A percentile compares a stretch with the other conserved stretches of the same genome.
These are phyloP conservation scores for Neomicropteryx cornuta DNA, from an alignment of 1,140 invertebrate genomes.

Conservation along the genomic window DNA sequence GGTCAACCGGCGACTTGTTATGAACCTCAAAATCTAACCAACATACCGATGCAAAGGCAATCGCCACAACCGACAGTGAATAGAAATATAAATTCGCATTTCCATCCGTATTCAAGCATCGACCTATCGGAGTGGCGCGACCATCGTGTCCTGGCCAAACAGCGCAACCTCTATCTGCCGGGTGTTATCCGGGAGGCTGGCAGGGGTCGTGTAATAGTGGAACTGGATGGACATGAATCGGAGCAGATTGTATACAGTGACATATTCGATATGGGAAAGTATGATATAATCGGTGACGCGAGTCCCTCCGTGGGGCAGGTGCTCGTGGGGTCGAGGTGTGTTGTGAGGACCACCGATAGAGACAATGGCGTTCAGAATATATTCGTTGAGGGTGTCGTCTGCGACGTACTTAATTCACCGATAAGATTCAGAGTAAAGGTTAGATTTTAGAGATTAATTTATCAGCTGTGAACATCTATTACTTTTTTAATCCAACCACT, in stretches of 20 bases:
- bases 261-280: slow-evolving; percentile 64
- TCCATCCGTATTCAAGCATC: slow-evolving; percentile 40
- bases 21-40: slow-evolving; percentile 24
- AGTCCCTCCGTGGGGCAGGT: slow-evolving; percentile 75
- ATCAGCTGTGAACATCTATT: no score
- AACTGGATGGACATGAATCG: slow-evolving; percentile 52
- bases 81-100: slow-evolving; percentile 19
- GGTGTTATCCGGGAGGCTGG: slow-evolving; percentile 58
- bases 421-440: slow-evolving; percentile 72
- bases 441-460: no score
- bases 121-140: slow-evolving; percentile 86
- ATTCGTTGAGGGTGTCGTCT: slow-evolving; percentile 78
- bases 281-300: slow-evolving; percentile 87
- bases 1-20: slow-evolving; percentile 44
- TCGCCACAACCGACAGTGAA: slow-evolving; percentile 17
- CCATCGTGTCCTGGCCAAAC: slow-evolving; percentile 80
- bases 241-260: slow-evolving; percentile 55
- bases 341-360: slow-evolving; percentile 40
- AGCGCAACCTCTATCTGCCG: slow-evolving; percentile 69
- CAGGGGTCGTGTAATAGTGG: slow-evolving; percentile 55
- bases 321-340: slow-evolving; percentile 36
- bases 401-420: slow-evolving; percentile 52
- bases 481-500: no score
- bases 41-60: not conserved
- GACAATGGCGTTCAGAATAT: slow-evolving; percentile 39